Evolutionary conservation across 2,797 vertebrate genomes (phyloP).

Genomic region (Rhinella marina): DNA sequence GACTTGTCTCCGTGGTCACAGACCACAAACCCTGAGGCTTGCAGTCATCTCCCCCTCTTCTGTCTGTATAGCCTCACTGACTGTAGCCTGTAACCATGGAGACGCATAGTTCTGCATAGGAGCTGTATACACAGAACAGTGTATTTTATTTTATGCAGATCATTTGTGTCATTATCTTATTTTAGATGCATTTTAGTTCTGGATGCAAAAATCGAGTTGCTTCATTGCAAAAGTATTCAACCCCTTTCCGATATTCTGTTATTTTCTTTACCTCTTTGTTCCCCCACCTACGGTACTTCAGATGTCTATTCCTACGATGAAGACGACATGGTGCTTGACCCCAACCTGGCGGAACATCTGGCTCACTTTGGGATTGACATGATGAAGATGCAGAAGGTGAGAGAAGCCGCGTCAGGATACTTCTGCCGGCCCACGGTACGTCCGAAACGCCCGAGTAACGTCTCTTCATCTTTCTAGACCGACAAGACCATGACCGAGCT

Average conservation of each 20-base stretch:
- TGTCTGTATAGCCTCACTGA: too few species aligned
- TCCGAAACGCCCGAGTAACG: neutral
- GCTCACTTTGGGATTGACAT: constrained; percentile 97
- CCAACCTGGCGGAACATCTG: constrained; percentile 93
- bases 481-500: constrained; percentile 98
- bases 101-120: too few species aligned
- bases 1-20: too few species aligned
- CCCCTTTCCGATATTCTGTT: neutral
- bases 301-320: constrained; percentile 98
- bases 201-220: neutral
- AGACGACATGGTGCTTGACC: constrained; percentile 97
- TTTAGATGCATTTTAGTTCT: neutral
- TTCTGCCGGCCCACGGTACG: neutral
- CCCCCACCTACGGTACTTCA: constrained; percentile 49
- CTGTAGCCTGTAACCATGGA: too few species aligned
- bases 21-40: too few species aligned
- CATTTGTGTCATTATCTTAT: neutral
- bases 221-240: neutral
- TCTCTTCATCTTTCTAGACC: constrained; percentile 76
- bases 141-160: too few species aligned
- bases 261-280: neutral
- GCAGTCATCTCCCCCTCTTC: too few species aligned
- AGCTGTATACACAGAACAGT: too few species aligned
- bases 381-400: constrained; percentile 99
- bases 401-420: constrained; percentile 21